Evolutionary conservation across 2,888 invertebrate genomes (phyloP).

Genomic region (Tethea ocularis): DNA sequence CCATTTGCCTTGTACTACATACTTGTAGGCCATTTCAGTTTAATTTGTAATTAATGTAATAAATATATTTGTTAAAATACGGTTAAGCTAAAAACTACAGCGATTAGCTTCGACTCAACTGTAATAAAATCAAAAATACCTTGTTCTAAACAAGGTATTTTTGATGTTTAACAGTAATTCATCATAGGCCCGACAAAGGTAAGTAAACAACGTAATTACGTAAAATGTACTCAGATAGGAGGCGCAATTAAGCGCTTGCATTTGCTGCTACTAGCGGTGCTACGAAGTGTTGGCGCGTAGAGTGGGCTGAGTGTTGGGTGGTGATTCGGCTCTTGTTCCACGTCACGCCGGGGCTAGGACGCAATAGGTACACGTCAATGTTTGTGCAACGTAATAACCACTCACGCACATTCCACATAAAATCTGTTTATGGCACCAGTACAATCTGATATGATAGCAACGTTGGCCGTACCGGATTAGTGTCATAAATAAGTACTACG

Average conservation of each 20-base stretch:
- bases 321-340: slow-evolving; percentile 3
- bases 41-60: slow-evolving; percentile 23
- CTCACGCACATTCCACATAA: slow-evolving; percentile 26
- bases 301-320: neutral
- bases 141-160: too few relatives aligned
- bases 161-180: slow-evolving; percentile 21
- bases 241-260: slow-evolving; percentile 6
- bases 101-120: slow-evolving; percentile 34
- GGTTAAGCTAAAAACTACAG: slow-evolving; percentile 21
- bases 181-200: slow-evolving; percentile 14
- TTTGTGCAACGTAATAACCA: slow-evolving; percentile 25
- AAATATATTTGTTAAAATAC: slow-evolving; percentile 22
- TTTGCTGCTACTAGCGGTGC: neutral
- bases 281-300: neutral
- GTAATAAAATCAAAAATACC: slow-evolving; percentile 17
- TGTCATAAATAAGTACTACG: slow-evolving; percentile 5
- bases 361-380: slow-evolving; percentile 17
- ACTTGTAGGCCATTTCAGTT: too few relatives aligned
- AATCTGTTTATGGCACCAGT: slow-evolving; percentile 19
- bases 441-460: slow-evolving; percentile 23
- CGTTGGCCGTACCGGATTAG: slow-evolving; percentile 1
- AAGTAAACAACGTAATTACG: slow-evolving; percentile 18
- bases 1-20: too few relatives aligned
- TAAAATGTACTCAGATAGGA: neutral
- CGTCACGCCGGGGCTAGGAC: slow-evolving; percentile 10